phyloP scores from a whole-genome alignment of 1,140 invertebrate species.

The Brachystomella parvula region DNA sequence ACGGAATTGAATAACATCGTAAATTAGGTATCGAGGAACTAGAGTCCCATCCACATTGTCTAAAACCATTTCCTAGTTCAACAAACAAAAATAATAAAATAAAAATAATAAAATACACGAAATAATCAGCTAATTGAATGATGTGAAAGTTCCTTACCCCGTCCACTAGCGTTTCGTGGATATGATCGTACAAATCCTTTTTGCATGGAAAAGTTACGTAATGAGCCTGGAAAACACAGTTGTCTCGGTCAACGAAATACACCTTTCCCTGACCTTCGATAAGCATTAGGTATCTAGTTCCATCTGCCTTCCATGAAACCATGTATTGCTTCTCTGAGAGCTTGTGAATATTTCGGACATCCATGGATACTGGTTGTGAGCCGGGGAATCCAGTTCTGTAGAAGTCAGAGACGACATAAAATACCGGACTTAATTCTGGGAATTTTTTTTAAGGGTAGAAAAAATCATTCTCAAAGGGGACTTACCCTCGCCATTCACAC shows the following conservation, averaged over 20 bases:
- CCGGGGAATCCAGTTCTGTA: conserved; percentile 81
- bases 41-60: conserved; percentile 65
- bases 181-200: conserved; percentile 60
- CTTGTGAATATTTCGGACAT: conserved; percentile 66
- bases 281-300: conserved; percentile 95
- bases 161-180: conserved; percentile 82
- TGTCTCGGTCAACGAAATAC: conserved; percentile 92
- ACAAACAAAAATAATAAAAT: conserved; percentile 23
- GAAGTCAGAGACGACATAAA: conserved; percentile 35
- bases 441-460: neutral
- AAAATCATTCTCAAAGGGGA: conserved; percentile 9
- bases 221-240: conserved; percentile 81
- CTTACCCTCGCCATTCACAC: conserved; percentile 63
- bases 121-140: neutral
- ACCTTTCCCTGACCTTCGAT: conserved; percentile 75
- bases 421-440: conserved; percentile 23
- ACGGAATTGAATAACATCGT: conserved; percentile 86
- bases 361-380: conserved; percentile 94
- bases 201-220: conserved; percentile 69
- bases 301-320: conserved; percentile 99
- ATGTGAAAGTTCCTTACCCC: conserved; percentile 56
- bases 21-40: conserved; percentile 84
- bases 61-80: conserved; percentile 91
- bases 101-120: neutral
- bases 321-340: conserved; percentile 75